These are phyloP conservation scores for Ispidina lecontei DNA, from an alignment of 2,797 vertebrate genomes.

Conservation along the genomic window DNA sequence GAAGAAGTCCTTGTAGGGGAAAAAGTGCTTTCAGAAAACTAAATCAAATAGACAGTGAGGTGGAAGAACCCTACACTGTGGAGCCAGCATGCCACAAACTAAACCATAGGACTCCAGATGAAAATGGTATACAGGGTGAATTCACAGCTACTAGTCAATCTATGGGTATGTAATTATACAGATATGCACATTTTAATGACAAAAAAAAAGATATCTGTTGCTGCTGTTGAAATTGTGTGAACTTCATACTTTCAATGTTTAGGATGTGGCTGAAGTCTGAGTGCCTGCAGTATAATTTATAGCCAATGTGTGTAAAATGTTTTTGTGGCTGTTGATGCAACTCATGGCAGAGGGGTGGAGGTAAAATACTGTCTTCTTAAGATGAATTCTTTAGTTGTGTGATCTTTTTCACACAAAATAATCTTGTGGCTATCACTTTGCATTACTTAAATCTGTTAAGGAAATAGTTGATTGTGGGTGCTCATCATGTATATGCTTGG, in stretches of 20 bases:
- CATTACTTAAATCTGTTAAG: not conserved
- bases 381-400: not conserved
- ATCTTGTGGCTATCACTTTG: not conserved
- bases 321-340: not conserved
- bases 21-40: conserved; percentile 77
- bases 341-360: not conserved
- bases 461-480: not conserved
- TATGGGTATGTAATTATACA: conserved; percentile 74
- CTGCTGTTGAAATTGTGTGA: not conserved
- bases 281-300: not conserved
- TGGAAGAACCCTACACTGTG: conserved; percentile 72
- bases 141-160: conserved; percentile 76
- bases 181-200: not conserved
- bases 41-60: conserved; percentile 72
- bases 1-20: conserved; percentile 69
- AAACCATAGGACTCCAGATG: conserved; percentile 71
- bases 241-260: not conserved
- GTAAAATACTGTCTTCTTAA: not conserved
- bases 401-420: not conserved
- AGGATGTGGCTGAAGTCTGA: not conserved
- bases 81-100: conserved; percentile 74
- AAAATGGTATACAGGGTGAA: conserved; percentile 78
- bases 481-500: not conserved
- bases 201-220: not conserved
- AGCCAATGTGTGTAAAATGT: not conserved